Evolutionary conservation across 2,888 invertebrate species (phyloP).

Genomic region (Cheilosia vernalis): DNA sequence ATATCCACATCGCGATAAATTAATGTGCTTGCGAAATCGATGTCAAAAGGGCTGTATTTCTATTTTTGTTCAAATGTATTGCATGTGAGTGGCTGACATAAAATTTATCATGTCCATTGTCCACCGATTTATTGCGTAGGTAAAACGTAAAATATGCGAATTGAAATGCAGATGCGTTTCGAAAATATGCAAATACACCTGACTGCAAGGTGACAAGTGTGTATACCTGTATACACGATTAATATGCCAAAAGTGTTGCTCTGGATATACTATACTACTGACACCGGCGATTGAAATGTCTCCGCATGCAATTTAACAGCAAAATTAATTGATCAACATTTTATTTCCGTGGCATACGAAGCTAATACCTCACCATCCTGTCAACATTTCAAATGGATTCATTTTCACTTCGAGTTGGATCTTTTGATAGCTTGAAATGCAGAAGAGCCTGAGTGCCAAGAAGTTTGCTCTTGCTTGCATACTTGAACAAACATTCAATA

Average conservation of each 20-base stretch:
- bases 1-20: not conserved
- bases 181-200: slow-evolving; percentile 28
- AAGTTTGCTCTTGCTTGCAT: not conserved
- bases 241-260: slow-evolving; percentile 6
- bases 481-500: not conserved
- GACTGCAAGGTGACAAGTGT: not conserved
- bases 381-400: slow-evolving; percentile 4
- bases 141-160: not conserved
- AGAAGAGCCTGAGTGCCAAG: not conserved
- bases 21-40: not conserved
- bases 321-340: not conserved
- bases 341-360: not conserved
- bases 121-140: not conserved
- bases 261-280: not conserved
- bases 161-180: slow-evolving; percentile 17
- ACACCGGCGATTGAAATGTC: not conserved
- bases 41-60: not conserved
- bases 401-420: slow-evolving; percentile 7
- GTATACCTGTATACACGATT: slow-evolving; percentile 5
- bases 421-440: not conserved
- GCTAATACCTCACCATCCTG: not conserved
- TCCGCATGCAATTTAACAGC: not conserved
- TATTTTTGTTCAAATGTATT: not conserved
- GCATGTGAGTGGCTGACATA: not conserved
- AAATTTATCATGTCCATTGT: not conserved